Conservation (phyloP, 2,888 invertebrate genomes). For the Cancer borealis region DNA sequence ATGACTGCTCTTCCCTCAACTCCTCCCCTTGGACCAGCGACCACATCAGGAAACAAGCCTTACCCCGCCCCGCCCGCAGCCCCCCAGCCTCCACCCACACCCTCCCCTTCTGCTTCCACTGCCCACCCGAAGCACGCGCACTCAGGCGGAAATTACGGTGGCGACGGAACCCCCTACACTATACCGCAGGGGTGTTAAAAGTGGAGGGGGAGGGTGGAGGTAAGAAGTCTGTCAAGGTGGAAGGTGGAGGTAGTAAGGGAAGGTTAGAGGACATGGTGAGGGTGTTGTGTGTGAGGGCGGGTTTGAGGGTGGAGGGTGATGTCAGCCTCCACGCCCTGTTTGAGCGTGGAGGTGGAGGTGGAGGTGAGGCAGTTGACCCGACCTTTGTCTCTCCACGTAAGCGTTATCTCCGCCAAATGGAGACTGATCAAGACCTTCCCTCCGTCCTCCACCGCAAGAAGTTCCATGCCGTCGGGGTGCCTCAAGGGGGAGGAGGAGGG, state of each 20-base stretch:
- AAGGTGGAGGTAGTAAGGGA: constrained; percentile 43
- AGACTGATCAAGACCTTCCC: constrained; percentile 64
- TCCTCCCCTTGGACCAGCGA: constrained; percentile 95
- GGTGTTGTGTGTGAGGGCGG: constrained; percentile 57
- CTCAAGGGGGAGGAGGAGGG: constrained; percentile 49
- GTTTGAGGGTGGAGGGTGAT: constrained; percentile 57
- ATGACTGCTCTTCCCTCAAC: constrained; percentile 93
- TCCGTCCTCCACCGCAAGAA: constrained; percentile 67
- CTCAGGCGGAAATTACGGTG: constrained; percentile 24
- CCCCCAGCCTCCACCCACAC: constrained; percentile 13
- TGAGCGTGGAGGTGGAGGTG: constrained; percentile 59
- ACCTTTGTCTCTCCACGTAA: constrained; percentile 75
- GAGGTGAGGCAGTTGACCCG: constrained; percentile 64
- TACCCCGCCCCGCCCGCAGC: constrained; percentile 82
- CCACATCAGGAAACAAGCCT: constrained; percentile 92
- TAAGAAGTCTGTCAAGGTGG: constrained; percentile 48
- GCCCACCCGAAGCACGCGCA: neutral
- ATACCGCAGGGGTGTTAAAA: neutral
- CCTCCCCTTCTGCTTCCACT: constrained; percentile 34
- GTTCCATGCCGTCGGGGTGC: constrained; percentile 63
- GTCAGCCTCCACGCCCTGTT: constrained; percentile 59
- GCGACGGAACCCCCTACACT: constrained; percentile 69
- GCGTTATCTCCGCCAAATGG: constrained; percentile 73
- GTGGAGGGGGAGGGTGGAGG: constrained; percentile 40
- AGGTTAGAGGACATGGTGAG: constrained; percentile 61